These are phyloP conservation scores for Epistrophe eligans DNA, from an alignment of 2,888 invertebrate genomes.

Conservation along the genomic window DNA sequence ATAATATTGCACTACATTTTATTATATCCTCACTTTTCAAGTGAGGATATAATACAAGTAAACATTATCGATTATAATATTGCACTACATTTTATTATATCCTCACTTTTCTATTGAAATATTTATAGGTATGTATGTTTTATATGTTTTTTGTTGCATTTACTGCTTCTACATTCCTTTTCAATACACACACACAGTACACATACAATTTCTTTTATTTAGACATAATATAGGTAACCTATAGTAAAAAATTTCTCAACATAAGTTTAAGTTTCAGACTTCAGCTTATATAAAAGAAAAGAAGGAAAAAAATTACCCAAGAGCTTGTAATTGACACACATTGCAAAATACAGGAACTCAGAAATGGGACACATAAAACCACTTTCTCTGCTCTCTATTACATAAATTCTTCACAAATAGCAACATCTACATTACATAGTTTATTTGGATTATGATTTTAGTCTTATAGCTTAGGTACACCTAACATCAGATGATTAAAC, in stretches of 20 bases:
- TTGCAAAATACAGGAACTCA: slow-evolving; percentile 34
- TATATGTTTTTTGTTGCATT: too few relatives aligned
- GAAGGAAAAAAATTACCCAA: not conserved
- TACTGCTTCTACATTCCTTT: too few relatives aligned
- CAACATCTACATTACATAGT: slow-evolving; percentile 20
- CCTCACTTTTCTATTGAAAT: too few relatives aligned
- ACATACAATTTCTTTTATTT: too few relatives aligned
- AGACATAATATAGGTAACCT: too few relatives aligned
- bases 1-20: too few relatives aligned
- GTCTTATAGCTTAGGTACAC: not conserved
- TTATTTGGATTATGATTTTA: slow-evolving; percentile 11
- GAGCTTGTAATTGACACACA: slow-evolving; percentile 47
- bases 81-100: too few relatives aligned
- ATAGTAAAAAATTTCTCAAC: not conserved
- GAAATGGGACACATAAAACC: slow-evolving; percentile 27
- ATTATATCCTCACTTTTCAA: too few relatives aligned
- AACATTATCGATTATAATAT: too few relatives aligned
- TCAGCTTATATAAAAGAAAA: not conserved
- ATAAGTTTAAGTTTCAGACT: slow-evolving; percentile 5
- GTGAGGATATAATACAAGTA: too few relatives aligned
- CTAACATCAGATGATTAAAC: not conserved
- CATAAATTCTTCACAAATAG: slow-evolving; percentile 29
- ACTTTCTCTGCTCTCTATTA: slow-evolving; percentile 27
- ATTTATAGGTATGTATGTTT: too few relatives aligned
- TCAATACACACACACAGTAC: too few relatives aligned